Percentiles rank a stretch among this genome's conserved stretches.
These are phyloP conservation scores for Semaprochilodus insignis DNA, from an alignment of 2,797 vertebrate species.

Conservation along the genomic window DNA sequence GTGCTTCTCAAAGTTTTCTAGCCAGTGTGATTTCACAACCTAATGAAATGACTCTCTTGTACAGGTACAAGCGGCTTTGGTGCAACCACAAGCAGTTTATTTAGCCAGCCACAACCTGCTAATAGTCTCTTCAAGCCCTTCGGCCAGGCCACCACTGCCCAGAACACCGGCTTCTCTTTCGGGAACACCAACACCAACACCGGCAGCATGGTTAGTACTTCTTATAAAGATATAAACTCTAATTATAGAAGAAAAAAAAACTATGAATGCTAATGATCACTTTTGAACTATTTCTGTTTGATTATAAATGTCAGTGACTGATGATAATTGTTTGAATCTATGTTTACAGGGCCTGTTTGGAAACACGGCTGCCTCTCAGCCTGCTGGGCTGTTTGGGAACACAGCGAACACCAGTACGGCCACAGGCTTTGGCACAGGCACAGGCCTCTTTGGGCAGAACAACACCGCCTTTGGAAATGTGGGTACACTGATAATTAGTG, in stretches of 20 bases:
- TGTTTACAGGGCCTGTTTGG: conserved; percentile 89
- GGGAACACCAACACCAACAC: conserved; percentile 87
- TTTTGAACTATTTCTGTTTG: neutral
- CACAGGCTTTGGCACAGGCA: conserved; percentile 85
- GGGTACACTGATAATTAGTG: conserved; percentile 81
- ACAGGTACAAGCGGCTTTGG: conserved; percentile 81
- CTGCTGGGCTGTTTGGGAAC: conserved; percentile 87
- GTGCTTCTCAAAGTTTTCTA: neutral
- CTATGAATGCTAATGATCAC: too few species aligned
- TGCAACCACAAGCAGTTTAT: conserved; percentile 82
- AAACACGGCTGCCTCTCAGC: conserved; percentile 84
- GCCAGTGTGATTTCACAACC: neutral
- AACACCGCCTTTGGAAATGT: conserved; percentile 87
- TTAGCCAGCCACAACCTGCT: conserved; percentile 73
- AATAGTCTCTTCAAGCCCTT: conserved; percentile 93
- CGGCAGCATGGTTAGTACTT: conserved; percentile 86
- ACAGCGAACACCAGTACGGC: conserved; percentile 88
- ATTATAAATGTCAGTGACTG: neutral
- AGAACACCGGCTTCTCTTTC: conserved; percentile 89
- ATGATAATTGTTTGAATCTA: neutral
- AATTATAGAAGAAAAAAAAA: too few species aligned
- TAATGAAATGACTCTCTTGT: neutral
- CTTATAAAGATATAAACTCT: too few species aligned
- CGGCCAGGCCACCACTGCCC: conserved; percentile 86
- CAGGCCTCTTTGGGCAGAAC: conserved; percentile 87